Evolutionary conservation across 2,888 invertebrate species (phyloP), one percentile per base, ranked within the genome.

Genomic region (Drosophila infuscata): DNA sequence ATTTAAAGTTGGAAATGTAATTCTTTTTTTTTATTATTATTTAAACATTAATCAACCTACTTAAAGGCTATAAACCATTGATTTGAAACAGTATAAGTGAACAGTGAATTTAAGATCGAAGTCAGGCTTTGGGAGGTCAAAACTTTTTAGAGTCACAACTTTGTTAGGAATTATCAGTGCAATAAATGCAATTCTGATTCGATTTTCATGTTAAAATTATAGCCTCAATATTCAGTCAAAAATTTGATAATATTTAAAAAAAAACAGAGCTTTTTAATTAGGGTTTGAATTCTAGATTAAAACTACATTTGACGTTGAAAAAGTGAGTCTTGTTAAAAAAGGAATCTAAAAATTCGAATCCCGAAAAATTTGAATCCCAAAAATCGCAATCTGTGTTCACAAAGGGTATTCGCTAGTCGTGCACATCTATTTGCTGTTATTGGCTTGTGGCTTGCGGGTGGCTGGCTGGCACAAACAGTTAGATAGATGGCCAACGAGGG

Each of bases 401-500:
- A 49, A 25, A 33, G 32, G 52, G 52, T 52, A 33, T 32, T n/a
- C 2, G 8, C 15, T n/a, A n/a, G 32, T 52, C 12, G 52, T 3
- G 52, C 52, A 20, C 0, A 1, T 2, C 6, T 7, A 8, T 30
- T 32, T 11, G 32, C n/a, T 32, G 15, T n/a, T 15, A 30, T 17
- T 6, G 29, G 29, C 17, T n/a, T 30, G 51, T 33, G 62, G 67
- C 53, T 56, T 71, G 64, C 71, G 77, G 77, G 74, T 74, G 74
- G 67, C 56, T 52, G 53, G 25, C 25, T 3, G 9, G 58, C 70
- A 69, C 49, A 77, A 72, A 83, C 38, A 25, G 17, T 30, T 30
- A 51, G 11, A 30, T 30, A 51, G 51, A 51, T 80, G 72, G 83
- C 67, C 74, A 76, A 64, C 74, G 79, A 73, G 81, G 76, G 78